Conservation (phyloP, 2,888 invertebrate species). For the Caenorhabditis sp. region DNA sequence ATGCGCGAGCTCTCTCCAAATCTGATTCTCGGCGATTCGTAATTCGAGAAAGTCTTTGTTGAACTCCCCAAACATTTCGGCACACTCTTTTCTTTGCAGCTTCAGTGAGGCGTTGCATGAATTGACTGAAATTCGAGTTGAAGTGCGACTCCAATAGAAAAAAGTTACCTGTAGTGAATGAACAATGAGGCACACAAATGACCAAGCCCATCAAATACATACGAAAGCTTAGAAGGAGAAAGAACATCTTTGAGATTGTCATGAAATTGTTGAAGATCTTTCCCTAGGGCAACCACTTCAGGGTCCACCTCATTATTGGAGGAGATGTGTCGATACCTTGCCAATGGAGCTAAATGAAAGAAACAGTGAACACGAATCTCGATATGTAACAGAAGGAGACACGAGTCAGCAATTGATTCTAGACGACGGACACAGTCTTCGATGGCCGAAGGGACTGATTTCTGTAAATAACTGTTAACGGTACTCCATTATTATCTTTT, state of each 20-base stretch:
- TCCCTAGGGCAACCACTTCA: slow-evolving; percentile 88
- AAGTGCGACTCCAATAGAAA: not conserved
- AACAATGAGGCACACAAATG: slow-evolving; percentile 90
- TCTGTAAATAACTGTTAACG: slow-evolving; percentile 66
- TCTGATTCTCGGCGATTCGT: slow-evolving; percentile 88
- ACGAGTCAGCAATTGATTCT: slow-evolving; percentile 92
- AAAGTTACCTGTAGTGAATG: slow-evolving; percentile 86
- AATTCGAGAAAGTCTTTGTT: slow-evolving; percentile 91
- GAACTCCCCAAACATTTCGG: slow-evolving; percentile 90
- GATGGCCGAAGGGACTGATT: slow-evolving; percentile 74
- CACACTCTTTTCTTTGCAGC: slow-evolving; percentile 89
- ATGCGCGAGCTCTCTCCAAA: slow-evolving; percentile 90
- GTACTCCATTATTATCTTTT: not conserved
- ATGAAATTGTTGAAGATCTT: slow-evolving; percentile 88
- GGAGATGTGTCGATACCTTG: slow-evolving; percentile 83
- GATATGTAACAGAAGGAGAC: slow-evolving; percentile 92
- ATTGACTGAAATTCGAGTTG: slow-evolving; percentile 86
- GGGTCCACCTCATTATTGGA: slow-evolving; percentile 80
- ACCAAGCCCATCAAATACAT: slow-evolving; percentile 87
- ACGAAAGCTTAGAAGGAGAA: slow-evolving; percentile 90
- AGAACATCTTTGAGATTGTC: slow-evolving; percentile 89
- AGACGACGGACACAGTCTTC: slow-evolving; percentile 77
- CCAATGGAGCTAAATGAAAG: slow-evolving; percentile 90
- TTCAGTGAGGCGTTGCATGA: slow-evolving; percentile 90
- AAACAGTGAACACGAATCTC: slow-evolving; percentile 95